Conservation (phyloP, 2,888 invertebrate genomes). For the Platypus cylindrus region DNA sequence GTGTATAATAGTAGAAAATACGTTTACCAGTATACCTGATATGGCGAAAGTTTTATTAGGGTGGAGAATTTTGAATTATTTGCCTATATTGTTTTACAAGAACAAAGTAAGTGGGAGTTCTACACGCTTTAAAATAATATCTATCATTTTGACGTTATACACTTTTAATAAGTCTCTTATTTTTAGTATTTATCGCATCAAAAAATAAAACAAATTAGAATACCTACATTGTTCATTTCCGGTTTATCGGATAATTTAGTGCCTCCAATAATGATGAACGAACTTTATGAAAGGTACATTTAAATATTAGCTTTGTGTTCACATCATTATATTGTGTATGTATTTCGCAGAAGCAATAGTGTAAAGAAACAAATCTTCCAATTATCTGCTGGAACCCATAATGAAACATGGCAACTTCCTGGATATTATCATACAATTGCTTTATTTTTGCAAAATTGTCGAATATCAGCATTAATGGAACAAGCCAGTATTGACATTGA, state of each 20-base stretch:
- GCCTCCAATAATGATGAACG: conserved; percentile 81
- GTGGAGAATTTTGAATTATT: conserved; percentile 55
- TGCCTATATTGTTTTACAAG: conserved; percentile 78
- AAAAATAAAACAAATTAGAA: conserved; percentile 59
- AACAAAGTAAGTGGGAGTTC: conserved; percentile 60
- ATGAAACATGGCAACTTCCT: conserved; percentile 86
- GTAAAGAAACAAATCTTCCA: conserved; percentile 63
- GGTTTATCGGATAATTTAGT: conserved; percentile 79
- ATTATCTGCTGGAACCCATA: conserved; percentile 78
- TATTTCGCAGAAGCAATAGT: conserved; percentile 48
- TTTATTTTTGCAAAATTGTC: conserved; percentile 39
- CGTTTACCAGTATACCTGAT: conserved; percentile 88
- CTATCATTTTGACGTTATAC: not conserved
- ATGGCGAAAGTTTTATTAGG: conserved; percentile 78
- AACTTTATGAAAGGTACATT: conserved; percentile 45
- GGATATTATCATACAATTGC: conserved; percentile 57
- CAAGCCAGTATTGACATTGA: conserved; percentile 19
- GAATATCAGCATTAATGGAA: conserved; percentile 18
- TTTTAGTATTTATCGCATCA: conserved; percentile 56
- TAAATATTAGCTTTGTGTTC: not conserved
- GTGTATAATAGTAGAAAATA: conserved; percentile 86
- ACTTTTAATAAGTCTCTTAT: not conserved
- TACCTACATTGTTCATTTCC: conserved; percentile 78
- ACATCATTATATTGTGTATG: not conserved
- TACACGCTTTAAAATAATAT: not conserved